Evolutionary conservation across 2,888 invertebrate species (phyloP), one percentile per base, ranked within the genome.

Genomic region (Tiliacea aurago): DNA sequence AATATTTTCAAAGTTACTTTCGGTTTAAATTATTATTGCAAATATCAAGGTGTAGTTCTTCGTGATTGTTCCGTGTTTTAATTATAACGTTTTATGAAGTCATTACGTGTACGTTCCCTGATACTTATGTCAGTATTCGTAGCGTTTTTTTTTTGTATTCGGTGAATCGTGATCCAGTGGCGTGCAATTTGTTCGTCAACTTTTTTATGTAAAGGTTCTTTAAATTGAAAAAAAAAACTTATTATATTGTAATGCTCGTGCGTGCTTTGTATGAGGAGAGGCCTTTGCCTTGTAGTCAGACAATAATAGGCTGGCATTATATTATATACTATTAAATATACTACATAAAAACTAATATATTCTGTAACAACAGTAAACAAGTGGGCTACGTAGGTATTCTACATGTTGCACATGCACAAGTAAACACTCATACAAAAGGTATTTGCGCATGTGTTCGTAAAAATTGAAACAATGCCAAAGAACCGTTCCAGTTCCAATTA

Each of bases 401-500:
- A 64, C 51, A 13, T 59, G 41, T 37, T 70, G 62, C 69, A 55
- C 18, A 53, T 70, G 58, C 55, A 59, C 45, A 71, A 69, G 20
- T 59, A 61, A 49, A 67, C 41, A 69, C 33, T 28, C 28, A 10
- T 58, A 65, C 61, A 73, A 33, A 53, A 66, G 64, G 33, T 73
- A 73, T 86, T 82, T 85, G 83, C 80, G 67, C 85, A 81, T 82
- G 82, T 87, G 83, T 83, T 78, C 13, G 73, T 83, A 78, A 83
- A 85, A 84, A 83, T 84, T 82, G 20, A 83, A 83, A 86, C 86
- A 86, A 86, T 91, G 90, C 88, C 85, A 89, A 89, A 89, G 89
- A 89, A 92, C 92, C 90, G 92, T 92, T 91, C 88, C 88, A 88
- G 86, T 87, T 86, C 86, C 89, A 91, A 92, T 91, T 92, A 92